These are phyloP conservation scores for Pissodes strobi DNA, from an alignment of 1,140 invertebrate species.

Conservation along the genomic window DNA sequence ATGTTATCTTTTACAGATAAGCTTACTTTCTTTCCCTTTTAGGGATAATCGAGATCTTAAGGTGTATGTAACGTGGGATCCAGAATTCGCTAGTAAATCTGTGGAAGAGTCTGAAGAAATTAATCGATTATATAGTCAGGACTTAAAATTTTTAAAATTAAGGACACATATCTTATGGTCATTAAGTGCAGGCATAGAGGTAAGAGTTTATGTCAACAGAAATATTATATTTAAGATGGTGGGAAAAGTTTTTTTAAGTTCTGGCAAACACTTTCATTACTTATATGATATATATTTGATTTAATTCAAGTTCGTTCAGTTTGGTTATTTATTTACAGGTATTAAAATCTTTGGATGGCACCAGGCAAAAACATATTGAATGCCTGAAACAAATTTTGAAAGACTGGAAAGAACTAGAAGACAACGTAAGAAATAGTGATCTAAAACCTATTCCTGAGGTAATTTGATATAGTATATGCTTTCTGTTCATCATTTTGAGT, in stretches of 20 bases:
- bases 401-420: slow-evolving; percentile 44
- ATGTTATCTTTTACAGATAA: not conserved
- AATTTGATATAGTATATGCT: slow-evolving; percentile 1
- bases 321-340: slow-evolving; percentile 22
- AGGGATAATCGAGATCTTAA: slow-evolving; percentile 66
- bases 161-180: slow-evolving; percentile 39
- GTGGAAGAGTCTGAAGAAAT: slow-evolving; percentile 44
- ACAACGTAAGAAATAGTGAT: slow-evolving; percentile 22
- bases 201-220: too few relatives aligned
- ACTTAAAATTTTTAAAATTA: slow-evolving; percentile 47
- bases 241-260: too few relatives aligned
- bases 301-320: too few relatives aligned
- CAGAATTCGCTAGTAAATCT: slow-evolving; percentile 46
- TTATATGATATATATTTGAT: too few relatives aligned
- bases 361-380: slow-evolving; percentile 39
- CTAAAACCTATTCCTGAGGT: slow-evolving; percentile 41
- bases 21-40: slow-evolving; percentile 1
- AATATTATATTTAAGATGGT: too few relatives aligned
- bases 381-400: slow-evolving; percentile 38
- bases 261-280: too few relatives aligned
- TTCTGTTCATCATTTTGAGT: too few relatives aligned
- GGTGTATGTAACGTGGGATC: slow-evolving; percentile 65
- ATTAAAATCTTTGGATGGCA: slow-evolving; percentile 41
- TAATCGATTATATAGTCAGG: slow-evolving; percentile 41
- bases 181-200: slow-evolving; percentile 32